phyloP scores from a whole-genome alignment of 2,113 vertebrate species.

The Trachemys scripta region DNA sequence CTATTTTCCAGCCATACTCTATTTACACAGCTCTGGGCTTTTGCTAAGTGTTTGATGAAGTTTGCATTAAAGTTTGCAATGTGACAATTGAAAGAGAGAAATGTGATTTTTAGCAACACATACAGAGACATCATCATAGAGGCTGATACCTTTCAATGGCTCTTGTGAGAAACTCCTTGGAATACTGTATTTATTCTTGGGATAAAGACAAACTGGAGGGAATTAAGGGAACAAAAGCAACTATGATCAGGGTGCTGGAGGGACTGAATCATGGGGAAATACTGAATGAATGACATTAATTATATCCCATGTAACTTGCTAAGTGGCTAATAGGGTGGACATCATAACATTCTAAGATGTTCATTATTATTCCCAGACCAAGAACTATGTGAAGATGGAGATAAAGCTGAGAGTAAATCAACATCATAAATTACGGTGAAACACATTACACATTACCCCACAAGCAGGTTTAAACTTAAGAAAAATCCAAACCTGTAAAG shows the following conservation, averaged over 20 bases:
- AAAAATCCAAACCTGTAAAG: neutral
- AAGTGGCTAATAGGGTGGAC: neutral
- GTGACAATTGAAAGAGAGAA: neutral
- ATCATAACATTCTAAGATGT: neutral
- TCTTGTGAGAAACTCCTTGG: neutral
- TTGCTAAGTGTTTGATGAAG: neutral
- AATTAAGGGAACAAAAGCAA: neutral
- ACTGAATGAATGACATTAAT: neutral
- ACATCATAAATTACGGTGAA: neutral
- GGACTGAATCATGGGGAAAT: neutral
- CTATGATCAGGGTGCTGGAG: neutral
- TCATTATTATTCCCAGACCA: neutral
- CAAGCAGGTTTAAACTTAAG: neutral
- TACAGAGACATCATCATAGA: neutral
- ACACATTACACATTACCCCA: neutral
- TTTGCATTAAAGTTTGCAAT: neutral
- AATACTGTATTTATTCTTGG: neutral
- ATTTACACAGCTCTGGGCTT: neutral
- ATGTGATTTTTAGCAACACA: neutral
- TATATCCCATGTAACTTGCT: neutral
- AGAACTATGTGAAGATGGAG: neutral
- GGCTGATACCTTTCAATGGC: neutral
- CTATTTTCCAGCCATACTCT: neutral
- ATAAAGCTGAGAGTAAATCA: neutral
- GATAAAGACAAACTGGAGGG: neutral